These are phyloP conservation scores for Prietella phreatophila DNA, from an alignment of 2,113 vertebrate species.

Conservation along the genomic window DNA sequence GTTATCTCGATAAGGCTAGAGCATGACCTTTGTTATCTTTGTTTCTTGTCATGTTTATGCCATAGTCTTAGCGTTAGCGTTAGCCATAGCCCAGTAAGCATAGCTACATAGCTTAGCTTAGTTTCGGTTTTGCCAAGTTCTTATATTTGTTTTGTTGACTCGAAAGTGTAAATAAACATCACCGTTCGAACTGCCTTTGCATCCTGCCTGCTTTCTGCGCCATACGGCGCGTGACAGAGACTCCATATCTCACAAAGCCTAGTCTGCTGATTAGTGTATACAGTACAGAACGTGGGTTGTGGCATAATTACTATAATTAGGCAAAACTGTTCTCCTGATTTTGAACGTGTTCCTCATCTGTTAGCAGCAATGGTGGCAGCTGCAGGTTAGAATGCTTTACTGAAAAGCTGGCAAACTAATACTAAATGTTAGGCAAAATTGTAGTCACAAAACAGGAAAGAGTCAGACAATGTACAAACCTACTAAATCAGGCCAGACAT, in stretches of 20 bases:
- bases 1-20: too few relatives aligned
- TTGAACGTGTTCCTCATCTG: not conserved
- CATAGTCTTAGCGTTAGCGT: too few relatives aligned
- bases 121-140: too few relatives aligned
- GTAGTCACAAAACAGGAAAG: not conserved
- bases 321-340: slow-evolving; percentile 1
- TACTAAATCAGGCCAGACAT: not conserved
- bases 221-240: too few relatives aligned
- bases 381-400: not conserved
- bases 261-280: not conserved
- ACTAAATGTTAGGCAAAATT: not conserved
- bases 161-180: too few relatives aligned
- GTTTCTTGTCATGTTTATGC: too few relatives aligned
- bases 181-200: too few relatives aligned
- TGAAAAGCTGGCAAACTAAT: not conserved
- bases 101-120: too few relatives aligned
- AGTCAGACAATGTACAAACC: not conserved
- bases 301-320: slow-evolving; percentile 21
- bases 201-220: too few relatives aligned
- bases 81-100: too few relatives aligned
- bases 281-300: slow-evolving; percentile 13
- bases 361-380: not conserved
- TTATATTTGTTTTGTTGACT: too few relatives aligned
- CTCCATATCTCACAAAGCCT: not conserved
- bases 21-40: too few relatives aligned